Evolutionary conservation across 2,113 vertebrate species (phyloP).

Genomic region (Corythornis cristatus): DNA sequence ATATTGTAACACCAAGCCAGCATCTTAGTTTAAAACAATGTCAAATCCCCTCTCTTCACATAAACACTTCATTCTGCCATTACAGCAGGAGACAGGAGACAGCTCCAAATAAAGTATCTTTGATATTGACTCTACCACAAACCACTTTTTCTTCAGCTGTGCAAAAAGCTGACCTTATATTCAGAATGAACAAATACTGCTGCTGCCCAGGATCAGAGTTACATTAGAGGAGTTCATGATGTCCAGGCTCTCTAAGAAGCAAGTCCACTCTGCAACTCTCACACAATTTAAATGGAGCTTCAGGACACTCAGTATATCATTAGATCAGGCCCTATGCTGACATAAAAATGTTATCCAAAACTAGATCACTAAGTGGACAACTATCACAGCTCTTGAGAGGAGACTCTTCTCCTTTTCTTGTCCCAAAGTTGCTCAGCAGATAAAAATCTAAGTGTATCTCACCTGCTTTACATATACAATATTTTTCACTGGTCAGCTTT

Average conservation of each 20-base stretch:
- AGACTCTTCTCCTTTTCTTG: not conserved
- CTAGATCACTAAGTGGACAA: not conserved
- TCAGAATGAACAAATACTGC: not conserved
- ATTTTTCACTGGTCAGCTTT: not conserved
- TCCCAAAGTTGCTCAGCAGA: not conserved
- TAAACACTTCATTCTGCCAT: not conserved
- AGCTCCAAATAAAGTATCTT: not conserved
- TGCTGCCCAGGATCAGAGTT: not conserved
- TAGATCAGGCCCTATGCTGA: not conserved
- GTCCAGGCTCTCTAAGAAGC: not conserved
- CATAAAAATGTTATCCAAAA: not conserved
- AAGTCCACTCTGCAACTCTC: not conserved
- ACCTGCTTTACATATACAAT: not conserved
- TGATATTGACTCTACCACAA: not conserved
- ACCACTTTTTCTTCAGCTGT: not conserved
- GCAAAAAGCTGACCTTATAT: not conserved
- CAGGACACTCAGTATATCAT: not conserved
- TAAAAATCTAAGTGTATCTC: not conserved
- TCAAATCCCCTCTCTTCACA: not conserved
- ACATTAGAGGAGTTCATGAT: not conserved
- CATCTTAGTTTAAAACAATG: not conserved
- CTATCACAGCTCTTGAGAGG: not conserved
- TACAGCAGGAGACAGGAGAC: not conserved
- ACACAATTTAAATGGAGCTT: not conserved
- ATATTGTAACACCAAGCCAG: not conserved